Evolutionary conservation across 1,140 invertebrate genomes (phyloP).

Genomic region (Phymorhynchus buccinoides): DNA sequence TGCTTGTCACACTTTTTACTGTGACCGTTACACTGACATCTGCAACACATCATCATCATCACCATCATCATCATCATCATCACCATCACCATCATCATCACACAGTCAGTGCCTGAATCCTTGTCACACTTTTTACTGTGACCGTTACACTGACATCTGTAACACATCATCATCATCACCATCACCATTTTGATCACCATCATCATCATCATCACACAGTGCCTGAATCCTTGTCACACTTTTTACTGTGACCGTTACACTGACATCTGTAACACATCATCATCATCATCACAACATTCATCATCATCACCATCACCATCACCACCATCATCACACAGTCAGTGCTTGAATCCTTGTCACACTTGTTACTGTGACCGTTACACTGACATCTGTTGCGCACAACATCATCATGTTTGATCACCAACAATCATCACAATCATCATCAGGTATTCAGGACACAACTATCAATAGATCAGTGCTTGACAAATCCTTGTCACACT

Average conservation of each 20-base stretch:
- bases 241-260: conserved; percentile 94
- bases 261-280: conserved; percentile 80
- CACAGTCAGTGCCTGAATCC: conserved; percentile 91
- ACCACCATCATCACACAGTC: no score
- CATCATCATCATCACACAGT: no score
- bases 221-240: conserved; percentile 91
- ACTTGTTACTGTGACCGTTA: conserved; percentile 93
- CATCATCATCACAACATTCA: no score
- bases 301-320: no score
- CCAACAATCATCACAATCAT: no score
- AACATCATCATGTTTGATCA: no score
- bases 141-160: conserved; percentile 90
- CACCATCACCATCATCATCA: no score
- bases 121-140: conserved; percentile 93
- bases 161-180: conserved; percentile 7
- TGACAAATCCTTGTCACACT: no score
- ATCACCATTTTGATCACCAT: no score
- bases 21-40: conserved; percentile 94
- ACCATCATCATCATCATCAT: no score
- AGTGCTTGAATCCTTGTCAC: conserved; percentile 91
- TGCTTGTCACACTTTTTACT: conserved; percentile 90
- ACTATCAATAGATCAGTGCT: no score
- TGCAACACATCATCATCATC: conserved; percentile 42
- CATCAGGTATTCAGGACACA: no score
- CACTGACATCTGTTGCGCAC: conserved; percentile 82